Base-by-base conservation (phyloP, 1,140 invertebrate species). In the Eriocheir sinensis region DNA sequence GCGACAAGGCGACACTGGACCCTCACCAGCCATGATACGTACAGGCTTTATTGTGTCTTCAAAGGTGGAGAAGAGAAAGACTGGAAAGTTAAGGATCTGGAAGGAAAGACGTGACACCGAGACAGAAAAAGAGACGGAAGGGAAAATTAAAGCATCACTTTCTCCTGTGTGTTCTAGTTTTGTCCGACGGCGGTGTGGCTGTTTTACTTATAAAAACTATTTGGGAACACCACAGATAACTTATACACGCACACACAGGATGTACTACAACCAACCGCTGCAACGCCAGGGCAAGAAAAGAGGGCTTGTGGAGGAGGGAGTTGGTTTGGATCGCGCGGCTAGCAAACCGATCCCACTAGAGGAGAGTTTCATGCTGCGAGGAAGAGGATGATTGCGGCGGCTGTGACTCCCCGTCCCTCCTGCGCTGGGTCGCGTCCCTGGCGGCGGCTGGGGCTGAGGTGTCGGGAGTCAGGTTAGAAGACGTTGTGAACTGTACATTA, bases 301-400 rank as follows among this genome's bases (percentile, higher is more conserved):
- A n/a, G n/a, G n/a, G n/a, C n/a, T n/a, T n/a, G n/a, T n/a, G 12
- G 17, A 36, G 32, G 36, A 90, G 72, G 41, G n/a, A 92, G 15
- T 38, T 15, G 17, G 48, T 85, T 86, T 44, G 30, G 48, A 89
- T 81, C 72, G 72, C n/a, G 89, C 81, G 86, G 38, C 41, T 81
- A 53, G 32, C 48, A 60, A 40, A 81, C 40, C 83, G 60, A 53
- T 38, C 86, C 53, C 72, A 80, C 72, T 93, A 93, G 27, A 94
- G 86, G 38, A 94, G 93, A 79, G 93, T 94, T 89, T 94, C 93
- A 94, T 89, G 86, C 30, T 94, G 93, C n/a, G 60, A 89, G 72
- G 92, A 81, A 72, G 86, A 89, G 15, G 53, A 41, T n/a, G n/a
- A n/a, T n/a, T n/a, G n/a, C n/a, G n/a, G n/a, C n/a, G n/a, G n/a